These are phyloP conservation scores for Grammomys surdaster DNA, from an alignment of 2,113 vertebrate species.

Conservation along the genomic window DNA sequence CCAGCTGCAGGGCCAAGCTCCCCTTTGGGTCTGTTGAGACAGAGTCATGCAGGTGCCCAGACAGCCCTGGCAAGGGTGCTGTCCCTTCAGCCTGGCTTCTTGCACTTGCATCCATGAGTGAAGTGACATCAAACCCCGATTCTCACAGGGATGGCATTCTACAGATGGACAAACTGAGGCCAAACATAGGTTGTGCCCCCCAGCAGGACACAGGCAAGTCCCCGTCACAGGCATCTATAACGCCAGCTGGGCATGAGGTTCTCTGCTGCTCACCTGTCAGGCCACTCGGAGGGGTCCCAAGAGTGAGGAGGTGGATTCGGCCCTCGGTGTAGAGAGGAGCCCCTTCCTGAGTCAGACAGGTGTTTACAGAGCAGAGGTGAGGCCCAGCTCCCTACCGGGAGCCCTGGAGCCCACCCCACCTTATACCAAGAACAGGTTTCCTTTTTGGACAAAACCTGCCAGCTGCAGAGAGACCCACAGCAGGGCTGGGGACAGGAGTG, in stretches of 20 bases:
- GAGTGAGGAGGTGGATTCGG: background rate
- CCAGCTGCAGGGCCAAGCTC: slow-evolving; percentile 74
- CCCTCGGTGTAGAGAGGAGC: background rate
- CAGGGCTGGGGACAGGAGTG: background rate
- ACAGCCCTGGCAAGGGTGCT: background rate
- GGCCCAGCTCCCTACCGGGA: background rate
- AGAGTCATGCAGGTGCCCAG: background rate
- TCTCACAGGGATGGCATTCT: background rate
- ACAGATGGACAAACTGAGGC: background rate
- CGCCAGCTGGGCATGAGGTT: background rate
- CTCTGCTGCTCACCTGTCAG: background rate
- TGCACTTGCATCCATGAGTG: background rate
- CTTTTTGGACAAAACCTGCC: background rate
- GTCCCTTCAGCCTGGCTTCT: background rate
- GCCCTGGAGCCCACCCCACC: rapidly evolving
- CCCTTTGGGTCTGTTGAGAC: slow-evolving; percentile 8
- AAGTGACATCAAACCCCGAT: background rate
- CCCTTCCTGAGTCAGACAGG: background rate
- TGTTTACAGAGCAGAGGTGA: background rate
- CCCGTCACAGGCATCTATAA: background rate
- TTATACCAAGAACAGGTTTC: background rate
- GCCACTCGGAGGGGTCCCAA: background rate
- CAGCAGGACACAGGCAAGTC: background rate
- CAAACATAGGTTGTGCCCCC: background rate
- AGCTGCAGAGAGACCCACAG: background rate